phyloP scores from a whole-genome alignment of 2,113 vertebrate genomes.

The Nannospalax galili region DNA sequence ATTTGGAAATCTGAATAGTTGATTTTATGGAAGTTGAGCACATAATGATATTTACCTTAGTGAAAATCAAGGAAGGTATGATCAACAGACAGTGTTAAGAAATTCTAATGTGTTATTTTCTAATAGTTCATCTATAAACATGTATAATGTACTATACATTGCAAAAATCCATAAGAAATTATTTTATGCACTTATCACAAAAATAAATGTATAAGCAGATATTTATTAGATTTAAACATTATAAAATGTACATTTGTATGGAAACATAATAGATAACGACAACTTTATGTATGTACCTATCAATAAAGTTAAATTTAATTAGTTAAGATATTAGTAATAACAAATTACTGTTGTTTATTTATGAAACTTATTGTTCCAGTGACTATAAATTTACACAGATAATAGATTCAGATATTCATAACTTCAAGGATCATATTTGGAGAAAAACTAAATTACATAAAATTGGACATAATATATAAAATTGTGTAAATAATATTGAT shows the following conservation, averaged over 20 bases:
- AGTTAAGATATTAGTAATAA: neutral
- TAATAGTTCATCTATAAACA: neutral
- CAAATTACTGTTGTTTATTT: neutral
- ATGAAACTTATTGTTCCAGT: slow-evolving; percentile 7
- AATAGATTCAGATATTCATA: neutral
- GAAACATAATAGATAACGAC: neutral
- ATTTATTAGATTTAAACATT: neutral
- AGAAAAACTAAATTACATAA: neutral
- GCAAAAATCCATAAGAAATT: neutral
- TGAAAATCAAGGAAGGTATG: neutral
- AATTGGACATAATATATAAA: neutral
- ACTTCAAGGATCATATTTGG: neutral
- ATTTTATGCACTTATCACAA: neutral
- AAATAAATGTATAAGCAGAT: neutral
- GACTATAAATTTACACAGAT: slow-evolving; percentile 1
- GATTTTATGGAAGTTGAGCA: neutral
- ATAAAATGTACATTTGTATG: neutral
- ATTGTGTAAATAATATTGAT: neutral
- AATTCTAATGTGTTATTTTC: neutral
- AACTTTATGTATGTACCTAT: neutral
- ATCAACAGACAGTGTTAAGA: neutral
- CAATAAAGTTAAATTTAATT: neutral
- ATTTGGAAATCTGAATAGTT: neutral
- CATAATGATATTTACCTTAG: neutral
- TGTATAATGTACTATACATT: neutral